Percentiles rank a stretch among this genome's conserved stretches.
Evolutionary conservation across 2,888 invertebrate genomes (phyloP).

Genomic region (Tiliacea aurago): DNA sequence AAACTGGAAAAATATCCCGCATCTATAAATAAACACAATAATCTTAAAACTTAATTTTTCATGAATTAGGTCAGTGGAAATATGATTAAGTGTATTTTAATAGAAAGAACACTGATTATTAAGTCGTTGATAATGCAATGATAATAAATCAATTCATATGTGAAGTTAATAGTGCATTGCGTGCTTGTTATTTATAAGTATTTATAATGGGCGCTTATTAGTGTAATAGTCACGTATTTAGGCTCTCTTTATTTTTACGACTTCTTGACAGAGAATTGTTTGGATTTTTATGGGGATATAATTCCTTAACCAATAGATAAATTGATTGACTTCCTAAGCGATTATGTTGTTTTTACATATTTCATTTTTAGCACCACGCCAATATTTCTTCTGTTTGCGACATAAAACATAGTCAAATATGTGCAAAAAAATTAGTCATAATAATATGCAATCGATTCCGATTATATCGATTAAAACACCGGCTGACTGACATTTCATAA

Average conservation of each 20-base stretch:
- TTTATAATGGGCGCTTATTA: constrained; percentile 25
- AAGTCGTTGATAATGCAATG: constrained; percentile 42
- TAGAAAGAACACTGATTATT: constrained; percentile 30
- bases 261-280: background rate
- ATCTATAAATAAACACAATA: background rate
- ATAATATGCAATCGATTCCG: constrained; percentile 48
- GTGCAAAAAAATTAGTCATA: background rate
- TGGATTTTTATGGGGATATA: background rate
- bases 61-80: constrained; percentile 44
- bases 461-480: constrained; percentile 57
- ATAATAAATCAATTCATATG: constrained; percentile 56
- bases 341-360: background rate
- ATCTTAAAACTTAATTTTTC: background rate
- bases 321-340: background rate
- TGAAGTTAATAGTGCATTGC: constrained; percentile 33
- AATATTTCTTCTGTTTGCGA: background rate
- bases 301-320: background rate
- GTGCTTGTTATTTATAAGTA: constrained; percentile 30
- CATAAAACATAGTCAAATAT: background rate
- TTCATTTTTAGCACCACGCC: background rate
- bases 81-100: constrained; percentile 36
- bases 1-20: background rate
- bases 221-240: constrained; percentile 4
- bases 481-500: constrained; percentile 67
- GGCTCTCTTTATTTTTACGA: constrained; percentile 4